A percentile compares a stretch with the other conserved stretches of the same genome.
These are phyloP conservation scores for Acropternis orthonyx DNA, from an alignment of 2,797 vertebrate species.

Conservation along the genomic window DNA sequence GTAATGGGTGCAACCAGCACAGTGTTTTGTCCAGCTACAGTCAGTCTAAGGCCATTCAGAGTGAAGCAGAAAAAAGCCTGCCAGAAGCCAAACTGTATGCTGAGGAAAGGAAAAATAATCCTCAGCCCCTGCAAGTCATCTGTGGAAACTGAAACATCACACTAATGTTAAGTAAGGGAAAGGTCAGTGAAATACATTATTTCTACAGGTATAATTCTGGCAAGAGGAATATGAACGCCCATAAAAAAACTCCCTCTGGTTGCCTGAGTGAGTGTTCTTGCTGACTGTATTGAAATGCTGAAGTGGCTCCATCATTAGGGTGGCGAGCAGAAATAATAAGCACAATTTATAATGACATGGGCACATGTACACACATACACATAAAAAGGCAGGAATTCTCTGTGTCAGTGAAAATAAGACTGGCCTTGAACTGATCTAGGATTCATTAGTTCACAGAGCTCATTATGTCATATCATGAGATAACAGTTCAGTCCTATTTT, in stretches of 20 bases:
- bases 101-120: neutral
- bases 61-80: neutral
- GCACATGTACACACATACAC: too few species aligned
- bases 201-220: neutral
- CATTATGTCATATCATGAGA: neutral
- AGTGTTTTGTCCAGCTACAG: neutral
- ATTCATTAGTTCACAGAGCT: constrained; percentile 25
- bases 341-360: neutral
- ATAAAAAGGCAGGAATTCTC: neutral
- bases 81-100: accelerated
- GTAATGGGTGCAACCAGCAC: neutral
- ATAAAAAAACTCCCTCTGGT: neutral
- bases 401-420: neutral
- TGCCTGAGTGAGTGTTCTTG: neutral
- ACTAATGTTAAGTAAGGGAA: neutral
- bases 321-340: neutral
- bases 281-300: neutral
- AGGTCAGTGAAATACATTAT: neutral
- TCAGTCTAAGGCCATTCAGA: neutral
- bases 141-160: neutral
- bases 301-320: neutral
- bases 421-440: neutral
- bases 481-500: neutral
- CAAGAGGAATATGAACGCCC: neutral
- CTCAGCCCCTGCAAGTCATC: neutral